These are phyloP conservation scores for Trichacis sp. DNA, from an alignment of 2,888 invertebrate genomes.

Conservation along the genomic window DNA sequence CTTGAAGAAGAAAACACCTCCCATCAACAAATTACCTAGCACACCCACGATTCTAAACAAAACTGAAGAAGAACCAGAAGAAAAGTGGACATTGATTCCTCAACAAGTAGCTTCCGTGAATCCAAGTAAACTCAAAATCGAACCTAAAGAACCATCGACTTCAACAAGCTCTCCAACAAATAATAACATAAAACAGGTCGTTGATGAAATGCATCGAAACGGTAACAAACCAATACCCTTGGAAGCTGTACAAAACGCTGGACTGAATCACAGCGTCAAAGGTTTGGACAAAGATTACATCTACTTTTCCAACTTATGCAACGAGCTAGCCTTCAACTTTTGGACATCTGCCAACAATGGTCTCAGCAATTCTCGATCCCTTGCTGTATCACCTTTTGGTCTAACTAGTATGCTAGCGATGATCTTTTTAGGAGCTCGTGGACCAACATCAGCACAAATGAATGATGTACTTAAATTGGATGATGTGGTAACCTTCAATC, in stretches of 20 bases:
- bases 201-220: conserved; percentile 44
- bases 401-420: conserved; percentile 88
- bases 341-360: conserved; percentile 80
- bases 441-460: conserved; percentile 90
- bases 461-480: conserved; percentile 87
- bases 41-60: conserved; percentile 27
- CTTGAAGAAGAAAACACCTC: not conserved
- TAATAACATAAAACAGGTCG: conserved; percentile 15
- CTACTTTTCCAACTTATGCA: conserved; percentile 84
- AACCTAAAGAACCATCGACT: conserved; percentile 23
- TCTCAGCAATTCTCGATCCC: conserved; percentile 81
- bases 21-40: conserved; percentile 4
- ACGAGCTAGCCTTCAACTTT: conserved; percentile 86
- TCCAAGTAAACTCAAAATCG: conserved; percentile 20
- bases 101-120: conserved; percentile 31
- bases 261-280: conserved; percentile 82
- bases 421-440: conserved; percentile 89
- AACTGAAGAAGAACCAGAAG: conserved; percentile 23
- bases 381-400: conserved; percentile 87
- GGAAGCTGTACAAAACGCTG: conserved; percentile 72
- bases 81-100: conserved; percentile 52
- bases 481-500: conserved; percentile 91
- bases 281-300: conserved; percentile 80
- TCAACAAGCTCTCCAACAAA: conserved; percentile 24
- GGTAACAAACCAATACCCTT: conserved; percentile 68